phyloP scores from a whole-genome alignment of 1,140 invertebrate species.

The silkworm (Bombyx mori) region DNA sequence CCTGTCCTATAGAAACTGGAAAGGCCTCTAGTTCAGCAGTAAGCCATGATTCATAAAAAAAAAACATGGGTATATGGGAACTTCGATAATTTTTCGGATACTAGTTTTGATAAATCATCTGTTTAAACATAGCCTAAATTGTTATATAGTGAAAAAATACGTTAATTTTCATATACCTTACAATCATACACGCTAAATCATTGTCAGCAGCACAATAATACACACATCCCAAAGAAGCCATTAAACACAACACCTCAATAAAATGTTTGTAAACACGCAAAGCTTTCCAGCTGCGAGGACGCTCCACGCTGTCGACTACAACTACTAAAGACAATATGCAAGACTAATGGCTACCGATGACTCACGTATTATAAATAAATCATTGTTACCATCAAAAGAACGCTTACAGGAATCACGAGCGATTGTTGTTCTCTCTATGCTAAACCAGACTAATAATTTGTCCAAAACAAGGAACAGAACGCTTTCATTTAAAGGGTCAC shows the following conservation, averaged over 20 bases:
- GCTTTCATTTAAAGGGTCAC: slow-evolving; percentile 48
- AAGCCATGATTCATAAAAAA: no score
- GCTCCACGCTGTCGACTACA: slow-evolving; percentile 23
- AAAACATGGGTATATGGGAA: no score
- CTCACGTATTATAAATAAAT: slow-evolving; percentile 61
- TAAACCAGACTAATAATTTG: slow-evolving; percentile 69
- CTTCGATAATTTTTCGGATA: no score
- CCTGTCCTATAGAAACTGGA: no score
- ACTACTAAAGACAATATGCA: slow-evolving; percentile 45
- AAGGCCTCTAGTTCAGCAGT: no score
- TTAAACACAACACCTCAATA: slow-evolving; percentile 64
- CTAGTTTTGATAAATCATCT: no score
- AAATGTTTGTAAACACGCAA: slow-evolving; percentile 69
- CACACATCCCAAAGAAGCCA: slow-evolving; percentile 55
- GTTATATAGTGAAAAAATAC: no score
- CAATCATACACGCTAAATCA: slow-evolving; percentile 31
- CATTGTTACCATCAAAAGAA: slow-evolving; percentile 36
- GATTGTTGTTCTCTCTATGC: slow-evolving; percentile 54
- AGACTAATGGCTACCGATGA: slow-evolving; percentile 58
- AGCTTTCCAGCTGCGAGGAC: slow-evolving; percentile 50
- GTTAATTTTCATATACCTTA: background rate
- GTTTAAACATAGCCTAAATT: no score
- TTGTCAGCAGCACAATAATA: slow-evolving; percentile 35
- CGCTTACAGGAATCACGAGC: slow-evolving; percentile 55
- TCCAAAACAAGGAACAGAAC: slow-evolving; percentile 49